Evolutionary conservation across 1,140 invertebrate species (phyloP).

Genomic region (Lepidurus apus): DNA sequence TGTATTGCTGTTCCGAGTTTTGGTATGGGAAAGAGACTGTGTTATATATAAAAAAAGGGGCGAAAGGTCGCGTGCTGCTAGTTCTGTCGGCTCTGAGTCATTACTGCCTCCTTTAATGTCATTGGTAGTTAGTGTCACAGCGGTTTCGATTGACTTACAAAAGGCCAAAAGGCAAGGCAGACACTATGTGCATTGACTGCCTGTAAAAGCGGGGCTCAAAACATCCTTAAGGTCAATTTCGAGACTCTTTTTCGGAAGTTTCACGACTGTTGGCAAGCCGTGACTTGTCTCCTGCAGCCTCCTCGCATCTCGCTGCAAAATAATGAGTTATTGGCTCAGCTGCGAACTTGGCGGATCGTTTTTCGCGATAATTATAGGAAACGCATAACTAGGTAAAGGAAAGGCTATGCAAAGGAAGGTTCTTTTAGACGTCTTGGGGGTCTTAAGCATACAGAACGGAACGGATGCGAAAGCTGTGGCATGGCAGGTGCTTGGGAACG

Average conservation of each 20-base stretch:
- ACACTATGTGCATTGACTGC: neutral
- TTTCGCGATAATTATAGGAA: neutral
- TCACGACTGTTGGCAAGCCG: conserved; percentile 31
- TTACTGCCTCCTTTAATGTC: conserved; percentile 22
- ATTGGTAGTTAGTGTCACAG: conserved; percentile 24
- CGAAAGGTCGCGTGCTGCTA: conserved; percentile 12
- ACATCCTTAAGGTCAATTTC: conserved; percentile 40
- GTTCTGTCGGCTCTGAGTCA: neutral
- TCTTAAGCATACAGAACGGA: neutral
- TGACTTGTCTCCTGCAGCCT: neutral
- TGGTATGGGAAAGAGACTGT: neutral
- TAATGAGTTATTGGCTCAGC: conserved; percentile 1
- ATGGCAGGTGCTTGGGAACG: conserved; percentile 20
- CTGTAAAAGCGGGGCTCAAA: conserved; percentile 38
- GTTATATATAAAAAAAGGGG: neutral
- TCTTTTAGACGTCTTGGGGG: neutral
- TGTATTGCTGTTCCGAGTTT: neutral
- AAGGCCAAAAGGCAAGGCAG: neutral
- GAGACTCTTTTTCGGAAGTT: conserved; percentile 34
- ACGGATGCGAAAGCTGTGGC: neutral
- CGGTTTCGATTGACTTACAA: conserved; percentile 4
- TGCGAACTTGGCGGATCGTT: neutral
- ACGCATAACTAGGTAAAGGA: neutral
- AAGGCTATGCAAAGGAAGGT: neutral
- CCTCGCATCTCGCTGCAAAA: neutral